phyloP scores from a whole-genome alignment of 2,797 vertebrate genomes.

The Gobio occitaniae region DNA sequence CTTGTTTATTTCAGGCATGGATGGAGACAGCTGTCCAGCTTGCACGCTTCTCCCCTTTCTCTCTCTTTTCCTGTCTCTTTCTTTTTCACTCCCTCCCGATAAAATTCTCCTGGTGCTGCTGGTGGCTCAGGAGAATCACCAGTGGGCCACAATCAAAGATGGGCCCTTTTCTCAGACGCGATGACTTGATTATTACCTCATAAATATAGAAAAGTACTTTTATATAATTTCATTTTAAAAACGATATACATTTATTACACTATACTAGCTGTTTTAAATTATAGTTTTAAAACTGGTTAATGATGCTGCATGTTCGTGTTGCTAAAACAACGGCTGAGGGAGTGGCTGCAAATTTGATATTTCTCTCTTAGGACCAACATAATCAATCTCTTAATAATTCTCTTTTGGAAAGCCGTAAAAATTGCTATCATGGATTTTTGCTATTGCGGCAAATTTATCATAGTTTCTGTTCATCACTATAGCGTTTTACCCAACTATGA shows the following conservation, averaged over 20 bases:
- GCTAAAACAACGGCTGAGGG: neutral
- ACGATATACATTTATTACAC: neutral
- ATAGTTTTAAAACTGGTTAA: neutral
- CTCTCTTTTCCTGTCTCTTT: constrained; percentile 9
- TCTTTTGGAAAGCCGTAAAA: neutral
- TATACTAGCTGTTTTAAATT: neutral
- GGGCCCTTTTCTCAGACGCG: neutral
- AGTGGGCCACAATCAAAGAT: constrained; percentile 11
- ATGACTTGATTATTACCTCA: neutral
- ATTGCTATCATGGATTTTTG: neutral
- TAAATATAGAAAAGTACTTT: neutral
- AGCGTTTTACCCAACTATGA: neutral
- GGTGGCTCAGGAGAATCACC: constrained; percentile 66
- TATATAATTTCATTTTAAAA: neutral
- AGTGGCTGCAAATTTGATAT: neutral
- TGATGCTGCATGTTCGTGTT: neutral
- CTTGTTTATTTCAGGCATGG: constrained; percentile 85
- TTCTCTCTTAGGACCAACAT: neutral
- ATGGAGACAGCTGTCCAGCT: constrained; percentile 85
- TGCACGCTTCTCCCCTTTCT: constrained; percentile 60
- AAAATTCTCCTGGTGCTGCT: constrained; percentile 74
- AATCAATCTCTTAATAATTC: neutral
- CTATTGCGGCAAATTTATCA: neutral
- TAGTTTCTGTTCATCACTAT: neutral
- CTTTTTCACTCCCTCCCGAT: neutral